Evolutionary conservation across 2,888 invertebrate species (phyloP).

Genomic region (Kryphioiulus occultus): DNA sequence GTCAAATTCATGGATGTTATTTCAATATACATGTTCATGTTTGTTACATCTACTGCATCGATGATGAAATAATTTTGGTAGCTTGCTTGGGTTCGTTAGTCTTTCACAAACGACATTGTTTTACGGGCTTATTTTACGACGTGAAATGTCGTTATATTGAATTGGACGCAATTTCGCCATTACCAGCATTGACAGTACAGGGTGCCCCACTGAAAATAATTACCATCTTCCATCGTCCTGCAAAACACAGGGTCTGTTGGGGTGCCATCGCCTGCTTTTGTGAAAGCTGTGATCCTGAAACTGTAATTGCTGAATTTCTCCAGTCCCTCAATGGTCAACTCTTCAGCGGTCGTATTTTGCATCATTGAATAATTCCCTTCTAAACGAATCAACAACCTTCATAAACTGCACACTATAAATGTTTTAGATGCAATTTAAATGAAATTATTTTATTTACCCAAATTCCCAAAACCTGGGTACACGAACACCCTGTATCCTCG

Average conservation of each 20-base stretch:
- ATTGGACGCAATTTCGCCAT: no score
- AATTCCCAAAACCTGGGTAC: slow-evolving; percentile 25
- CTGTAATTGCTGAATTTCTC: slow-evolving; percentile 97
- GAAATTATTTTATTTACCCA: background rate
- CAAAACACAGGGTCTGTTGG: slow-evolving; percentile 87
- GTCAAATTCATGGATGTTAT: no score
- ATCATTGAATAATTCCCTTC: slow-evolving; percentile 45
- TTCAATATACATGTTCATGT: no score
- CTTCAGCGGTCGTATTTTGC: slow-evolving; percentile 41
- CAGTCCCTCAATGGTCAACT: slow-evolving; percentile 73
- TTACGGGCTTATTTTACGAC: no score
- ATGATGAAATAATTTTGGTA: no score
- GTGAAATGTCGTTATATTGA: no score
- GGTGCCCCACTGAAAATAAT: slow-evolving; percentile 53
- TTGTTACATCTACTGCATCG: no score
- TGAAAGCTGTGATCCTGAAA: slow-evolving; percentile 93
- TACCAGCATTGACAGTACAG: no score
- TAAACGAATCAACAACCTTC: background rate
- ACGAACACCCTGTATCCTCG: slow-evolving; percentile 90
- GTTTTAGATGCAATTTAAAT: background rate
- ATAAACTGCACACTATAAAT: background rate
- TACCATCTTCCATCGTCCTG: slow-evolving; percentile 95
- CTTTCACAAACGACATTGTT: no score
- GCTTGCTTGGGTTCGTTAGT: no score
- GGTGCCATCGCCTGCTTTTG: slow-evolving; percentile 94